Percentiles rank a stretch among this genome's conserved stretches.
Conservation (phyloP, 2,888 invertebrate species). For the Leucoma salicis region DNA sequence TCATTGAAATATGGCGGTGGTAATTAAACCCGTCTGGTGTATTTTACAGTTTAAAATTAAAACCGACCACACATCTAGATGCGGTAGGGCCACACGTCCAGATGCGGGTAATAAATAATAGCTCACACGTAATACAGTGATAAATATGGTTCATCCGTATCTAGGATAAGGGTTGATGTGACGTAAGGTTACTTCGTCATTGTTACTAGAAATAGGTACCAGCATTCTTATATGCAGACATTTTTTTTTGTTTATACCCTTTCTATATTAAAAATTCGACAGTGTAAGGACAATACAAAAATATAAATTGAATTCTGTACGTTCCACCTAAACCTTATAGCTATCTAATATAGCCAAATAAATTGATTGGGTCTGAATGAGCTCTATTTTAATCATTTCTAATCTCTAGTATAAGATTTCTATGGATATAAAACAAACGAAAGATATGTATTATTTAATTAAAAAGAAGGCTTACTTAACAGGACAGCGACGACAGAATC, state of each 20-base stretch:
- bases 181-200: constrained; percentile 21
- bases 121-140: constrained; percentile 16
- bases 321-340: too few species aligned
- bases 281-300: too few species aligned
- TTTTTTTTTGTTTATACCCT: too few species aligned
- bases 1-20: constrained; percentile 31
- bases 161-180: constrained; percentile 16
- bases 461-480: neutral
- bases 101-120: constrained; percentile 25
- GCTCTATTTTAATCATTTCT: too few species aligned
- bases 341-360: too few species aligned
- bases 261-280: too few species aligned
- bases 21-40: constrained; percentile 32
- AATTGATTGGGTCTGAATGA: too few species aligned
- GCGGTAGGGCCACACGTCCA: constrained; percentile 22
- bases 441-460: neutral
- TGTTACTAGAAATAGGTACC: neutral
- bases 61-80: constrained; percentile 28
- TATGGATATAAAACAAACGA: too few species aligned
- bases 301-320: too few species aligned
- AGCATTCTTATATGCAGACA: too few species aligned
- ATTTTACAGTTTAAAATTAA: constrained; percentile 34
- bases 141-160: constrained; percentile 25
- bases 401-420: too few species aligned
- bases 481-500: neutral